Evolutionary conservation across 2,797 vertebrate genomes (phyloP).

Genomic region (Molossus alvarezi): DNA sequence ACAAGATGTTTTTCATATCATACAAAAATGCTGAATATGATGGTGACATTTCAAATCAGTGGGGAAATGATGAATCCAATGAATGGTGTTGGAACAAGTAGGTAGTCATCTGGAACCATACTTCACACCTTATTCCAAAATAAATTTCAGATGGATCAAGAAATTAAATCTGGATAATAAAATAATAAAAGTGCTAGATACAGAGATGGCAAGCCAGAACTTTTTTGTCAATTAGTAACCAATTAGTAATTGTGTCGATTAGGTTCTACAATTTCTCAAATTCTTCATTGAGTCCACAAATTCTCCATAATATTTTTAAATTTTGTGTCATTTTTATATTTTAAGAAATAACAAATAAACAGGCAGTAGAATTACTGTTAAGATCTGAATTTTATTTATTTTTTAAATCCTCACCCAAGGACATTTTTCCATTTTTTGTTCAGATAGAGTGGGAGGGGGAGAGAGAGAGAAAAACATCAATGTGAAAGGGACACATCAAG

Average conservation of each 20-base stretch:
- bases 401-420: too few relatives aligned
- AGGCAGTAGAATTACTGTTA: not conserved
- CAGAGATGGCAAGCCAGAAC: not conserved
- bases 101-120: conserved; percentile 74
- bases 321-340: not conserved
- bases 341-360: not conserved
- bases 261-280: not conserved
- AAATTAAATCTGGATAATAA: conserved; percentile 67
- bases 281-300: not conserved
- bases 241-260: conserved; percentile 1
- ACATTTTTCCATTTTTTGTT: too few relatives aligned
- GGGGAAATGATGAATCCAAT: conserved; percentile 48
- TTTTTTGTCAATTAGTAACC: not conserved
- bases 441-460: too few relatives aligned
- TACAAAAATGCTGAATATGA: conserved; percentile 56
- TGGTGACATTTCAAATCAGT: conserved; percentile 50
- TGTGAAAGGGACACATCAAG: too few relatives aligned
- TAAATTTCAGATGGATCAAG: conserved; percentile 70
- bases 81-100: conserved; percentile 55
- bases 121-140: conserved; percentile 76
- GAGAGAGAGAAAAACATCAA: too few relatives aligned
- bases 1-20: not conserved
- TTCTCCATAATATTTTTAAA: not conserved
- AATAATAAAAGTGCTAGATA: conserved; percentile 65
- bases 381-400: conserved; percentile 45